A percentile compares a stretch with the other conserved stretches of the same genome.
Evolutionary conservation across 1,140 invertebrate genomes (phyloP).

Genomic region (Pygmarrhopalites habei): DNA sequence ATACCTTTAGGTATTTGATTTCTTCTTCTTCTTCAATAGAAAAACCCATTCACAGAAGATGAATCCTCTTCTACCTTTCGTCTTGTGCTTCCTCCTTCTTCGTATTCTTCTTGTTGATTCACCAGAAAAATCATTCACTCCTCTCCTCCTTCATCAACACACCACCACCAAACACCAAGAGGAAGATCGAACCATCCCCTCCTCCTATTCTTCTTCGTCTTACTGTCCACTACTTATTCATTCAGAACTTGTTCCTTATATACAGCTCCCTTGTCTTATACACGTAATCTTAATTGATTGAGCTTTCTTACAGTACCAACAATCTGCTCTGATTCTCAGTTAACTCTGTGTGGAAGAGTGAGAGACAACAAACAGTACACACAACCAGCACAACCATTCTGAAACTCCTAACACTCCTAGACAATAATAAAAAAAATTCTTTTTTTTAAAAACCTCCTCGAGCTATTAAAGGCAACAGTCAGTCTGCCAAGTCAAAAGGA

Average conservation of each 20-base stretch:
- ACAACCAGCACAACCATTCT: background rate
- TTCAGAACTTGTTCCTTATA: constrained; percentile 6
- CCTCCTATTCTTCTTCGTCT: background rate
- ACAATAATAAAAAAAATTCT: constrained; percentile 10
- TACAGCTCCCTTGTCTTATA: background rate
- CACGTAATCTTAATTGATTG: constrained; percentile 18
- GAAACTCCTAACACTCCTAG: background rate
- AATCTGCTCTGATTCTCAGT: background rate
- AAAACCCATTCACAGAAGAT: background rate
- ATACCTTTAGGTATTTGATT: background rate
- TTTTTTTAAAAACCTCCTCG: no score
- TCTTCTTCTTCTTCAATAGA: background rate
- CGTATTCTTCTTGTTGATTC: background rate
- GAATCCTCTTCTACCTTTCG: no score
- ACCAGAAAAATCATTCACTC: no score
- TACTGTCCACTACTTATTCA: constrained; percentile 2
- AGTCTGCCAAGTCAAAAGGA: constrained; percentile 28
- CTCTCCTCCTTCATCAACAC: no score
- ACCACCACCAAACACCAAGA: no score
- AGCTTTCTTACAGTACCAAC: constrained; percentile 9
- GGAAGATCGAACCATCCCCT: no score
- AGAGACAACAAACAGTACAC: background rate
- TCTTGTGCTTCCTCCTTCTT: background rate
- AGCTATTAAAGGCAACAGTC: constrained; percentile 34
- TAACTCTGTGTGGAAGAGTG: background rate